Conservation (phyloP, 2,888 invertebrate genomes). For the Oscheius sp. region DNA sequence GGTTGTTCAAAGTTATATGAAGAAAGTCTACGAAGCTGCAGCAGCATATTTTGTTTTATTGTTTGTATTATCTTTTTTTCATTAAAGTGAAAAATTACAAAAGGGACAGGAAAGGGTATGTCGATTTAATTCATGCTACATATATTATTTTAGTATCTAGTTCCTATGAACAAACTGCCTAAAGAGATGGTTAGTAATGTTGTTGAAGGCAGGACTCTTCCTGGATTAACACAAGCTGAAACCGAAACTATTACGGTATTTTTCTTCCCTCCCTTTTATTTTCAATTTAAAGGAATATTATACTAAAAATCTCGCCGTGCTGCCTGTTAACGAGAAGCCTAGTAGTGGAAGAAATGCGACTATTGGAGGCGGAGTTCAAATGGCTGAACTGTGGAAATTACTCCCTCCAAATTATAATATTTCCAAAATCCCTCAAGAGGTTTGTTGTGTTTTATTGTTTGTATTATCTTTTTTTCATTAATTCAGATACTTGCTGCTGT, state of each 20-base stretch:
- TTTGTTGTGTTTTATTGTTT: not conserved
- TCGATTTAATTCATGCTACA: not conserved
- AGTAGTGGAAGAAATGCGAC: not conserved
- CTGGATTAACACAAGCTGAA: constrained; percentile 57
- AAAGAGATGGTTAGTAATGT: constrained; percentile 56
- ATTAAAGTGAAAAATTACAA: constrained; percentile 39
- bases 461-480: too few species aligned
- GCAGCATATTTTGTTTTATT: too few species aligned
- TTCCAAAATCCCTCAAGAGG: constrained; percentile 42
- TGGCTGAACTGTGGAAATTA: constrained; percentile 49
- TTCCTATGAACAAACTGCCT: constrained; percentile 62
- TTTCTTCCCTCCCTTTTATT: not conserved
- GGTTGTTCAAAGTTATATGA: constrained; percentile 65
- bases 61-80: too few species aligned
- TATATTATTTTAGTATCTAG: constrained; percentile 42
- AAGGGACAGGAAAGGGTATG: constrained; percentile 12
- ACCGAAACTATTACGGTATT: constrained; percentile 60
- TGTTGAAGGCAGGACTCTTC: constrained; percentile 57
- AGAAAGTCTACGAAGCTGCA: constrained; percentile 63
- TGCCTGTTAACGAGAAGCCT: not conserved
- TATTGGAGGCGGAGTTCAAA: not conserved
- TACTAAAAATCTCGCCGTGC: constrained; percentile 37
- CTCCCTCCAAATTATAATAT: constrained; percentile 61
- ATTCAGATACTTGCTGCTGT: constrained; percentile 59
- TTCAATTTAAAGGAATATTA: constrained; percentile 60